phyloP scores from a whole-genome alignment of 1,140 invertebrate species.

The Trichomalopsis sarcophagae region DNA sequence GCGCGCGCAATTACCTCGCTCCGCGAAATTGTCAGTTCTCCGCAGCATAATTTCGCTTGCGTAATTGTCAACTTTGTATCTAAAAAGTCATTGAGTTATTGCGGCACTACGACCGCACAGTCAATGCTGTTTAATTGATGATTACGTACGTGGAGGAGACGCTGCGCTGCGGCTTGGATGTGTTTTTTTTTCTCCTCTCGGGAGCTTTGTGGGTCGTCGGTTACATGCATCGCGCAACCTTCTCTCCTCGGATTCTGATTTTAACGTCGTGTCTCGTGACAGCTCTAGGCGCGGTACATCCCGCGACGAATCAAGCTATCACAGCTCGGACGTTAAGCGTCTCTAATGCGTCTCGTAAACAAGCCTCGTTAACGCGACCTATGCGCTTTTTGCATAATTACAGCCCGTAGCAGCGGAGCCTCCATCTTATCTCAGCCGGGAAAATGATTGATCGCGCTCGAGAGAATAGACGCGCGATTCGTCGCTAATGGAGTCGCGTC shows the following conservation, averaged over 20 bases:
- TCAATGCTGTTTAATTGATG: conserved; percentile 39
- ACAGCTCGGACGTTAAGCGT: background rate
- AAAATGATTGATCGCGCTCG: background rate
- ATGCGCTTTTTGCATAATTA: conserved; percentile 10
- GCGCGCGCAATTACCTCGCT: background rate
- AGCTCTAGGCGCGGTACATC: too few relatives aligned
- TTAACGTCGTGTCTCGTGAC: too few relatives aligned
- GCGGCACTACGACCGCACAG: conserved; percentile 10
- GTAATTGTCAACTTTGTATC: conserved; percentile 27
- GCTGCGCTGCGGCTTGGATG: background rate
- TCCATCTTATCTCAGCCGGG: background rate
- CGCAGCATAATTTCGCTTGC: conserved; percentile 17
- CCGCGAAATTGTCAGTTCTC: conserved; percentile 13
- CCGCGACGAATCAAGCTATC: background rate
- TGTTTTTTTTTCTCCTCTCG: background rate
- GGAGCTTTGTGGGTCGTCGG: background rate
- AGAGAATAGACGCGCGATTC: background rate
- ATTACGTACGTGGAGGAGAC: background rate
- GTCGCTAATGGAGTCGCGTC: background rate
- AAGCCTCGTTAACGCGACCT: background rate
- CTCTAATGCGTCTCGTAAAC: background rate
- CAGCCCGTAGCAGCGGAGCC: background rate
- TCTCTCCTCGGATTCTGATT: too few relatives aligned
- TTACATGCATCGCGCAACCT: too few relatives aligned
- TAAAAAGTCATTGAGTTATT: conserved; percentile 6